These are phyloP conservation scores for Struthio camelus DNA, from an alignment of 2,113 vertebrate genomes.

Conservation along the genomic window DNA sequence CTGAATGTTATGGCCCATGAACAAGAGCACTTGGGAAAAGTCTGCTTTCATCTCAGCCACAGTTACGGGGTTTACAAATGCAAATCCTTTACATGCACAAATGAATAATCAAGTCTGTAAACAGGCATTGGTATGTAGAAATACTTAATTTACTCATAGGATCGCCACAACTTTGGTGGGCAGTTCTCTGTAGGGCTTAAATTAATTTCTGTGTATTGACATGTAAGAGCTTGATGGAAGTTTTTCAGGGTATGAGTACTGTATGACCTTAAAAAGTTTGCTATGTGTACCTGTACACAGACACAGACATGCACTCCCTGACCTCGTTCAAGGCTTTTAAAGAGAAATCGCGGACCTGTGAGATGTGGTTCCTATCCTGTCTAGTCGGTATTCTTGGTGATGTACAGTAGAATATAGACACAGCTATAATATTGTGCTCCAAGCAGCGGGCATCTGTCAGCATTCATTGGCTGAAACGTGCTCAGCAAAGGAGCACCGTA, in stretches of 20 bases:
- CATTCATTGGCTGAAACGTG: not conserved
- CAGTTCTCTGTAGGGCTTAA: not conserved
- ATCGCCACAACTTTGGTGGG: not conserved
- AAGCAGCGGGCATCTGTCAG: not conserved
- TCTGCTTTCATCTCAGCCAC: not conserved
- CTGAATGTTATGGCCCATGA: not conserved
- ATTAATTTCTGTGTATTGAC: not conserved
- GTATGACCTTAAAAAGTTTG: not conserved
- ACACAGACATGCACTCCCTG: not conserved
- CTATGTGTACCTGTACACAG: not conserved
- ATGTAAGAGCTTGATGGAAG: not conserved
- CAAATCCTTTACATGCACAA: not conserved
- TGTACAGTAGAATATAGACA: rapidly evolving
- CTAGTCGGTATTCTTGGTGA: not conserved
- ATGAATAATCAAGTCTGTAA: not conserved
- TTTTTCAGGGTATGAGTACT: not conserved
- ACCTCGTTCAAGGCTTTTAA: not conserved
- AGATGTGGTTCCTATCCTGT: not conserved
- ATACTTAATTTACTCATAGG: not conserved
- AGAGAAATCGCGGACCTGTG: not conserved
- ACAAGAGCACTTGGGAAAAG: not conserved
- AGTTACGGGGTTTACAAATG: not conserved
- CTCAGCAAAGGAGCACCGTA: not conserved
- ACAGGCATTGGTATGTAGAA: not conserved
- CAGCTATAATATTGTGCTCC: not conserved